These are phyloP conservation scores for Coracias cyanogaster DNA, from an alignment of 2,797 vertebrate species.

Conservation along the genomic window DNA sequence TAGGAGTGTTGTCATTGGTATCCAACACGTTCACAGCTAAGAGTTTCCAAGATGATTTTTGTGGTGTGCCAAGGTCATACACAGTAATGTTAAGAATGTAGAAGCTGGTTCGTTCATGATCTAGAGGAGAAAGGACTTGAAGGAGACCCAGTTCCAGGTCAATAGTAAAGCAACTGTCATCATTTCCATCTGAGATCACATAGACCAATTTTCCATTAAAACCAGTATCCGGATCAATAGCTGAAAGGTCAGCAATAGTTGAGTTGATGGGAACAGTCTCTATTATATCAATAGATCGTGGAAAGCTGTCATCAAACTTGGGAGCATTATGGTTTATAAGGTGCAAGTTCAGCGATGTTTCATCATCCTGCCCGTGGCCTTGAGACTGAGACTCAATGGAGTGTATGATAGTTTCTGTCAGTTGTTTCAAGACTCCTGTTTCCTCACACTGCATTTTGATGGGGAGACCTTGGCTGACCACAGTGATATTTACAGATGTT, in stretches of 20 bases:
- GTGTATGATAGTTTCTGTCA: constrained; percentile 90
- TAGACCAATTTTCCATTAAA: constrained; percentile 92
- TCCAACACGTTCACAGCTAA: constrained; percentile 91
- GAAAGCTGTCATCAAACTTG: constrained; percentile 86
- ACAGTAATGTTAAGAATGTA: constrained; percentile 94
- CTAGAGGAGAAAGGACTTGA: constrained; percentile 85
- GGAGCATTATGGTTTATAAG: constrained; percentile 90
- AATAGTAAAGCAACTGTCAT: constrained; percentile 91
- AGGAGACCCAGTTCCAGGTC: constrained; percentile 90
- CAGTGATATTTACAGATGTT: constrained; percentile 86
- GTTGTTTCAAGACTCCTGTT: constrained; percentile 87
- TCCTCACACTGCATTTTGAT: constrained; percentile 86
- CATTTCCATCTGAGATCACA: constrained; percentile 90
- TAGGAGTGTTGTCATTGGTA: constrained; percentile 91
- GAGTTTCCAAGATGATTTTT: constrained; percentile 92
- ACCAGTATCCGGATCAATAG: constrained; percentile 88
- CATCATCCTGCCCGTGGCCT: constrained; percentile 83
- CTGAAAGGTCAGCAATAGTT: constrained; percentile 85
- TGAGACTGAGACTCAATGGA: constrained; percentile 86
- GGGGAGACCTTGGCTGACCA: constrained; percentile 80
- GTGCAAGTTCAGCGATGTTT: constrained; percentile 86
- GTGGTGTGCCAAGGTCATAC: constrained; percentile 90
- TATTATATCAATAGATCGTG: constrained; percentile 86
- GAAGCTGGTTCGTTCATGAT: constrained; percentile 90
- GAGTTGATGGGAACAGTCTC: constrained; percentile 86